phyloP scores from a whole-genome alignment of 2,888 invertebrate species.

The Callyntrura guangdongensis region DNA sequence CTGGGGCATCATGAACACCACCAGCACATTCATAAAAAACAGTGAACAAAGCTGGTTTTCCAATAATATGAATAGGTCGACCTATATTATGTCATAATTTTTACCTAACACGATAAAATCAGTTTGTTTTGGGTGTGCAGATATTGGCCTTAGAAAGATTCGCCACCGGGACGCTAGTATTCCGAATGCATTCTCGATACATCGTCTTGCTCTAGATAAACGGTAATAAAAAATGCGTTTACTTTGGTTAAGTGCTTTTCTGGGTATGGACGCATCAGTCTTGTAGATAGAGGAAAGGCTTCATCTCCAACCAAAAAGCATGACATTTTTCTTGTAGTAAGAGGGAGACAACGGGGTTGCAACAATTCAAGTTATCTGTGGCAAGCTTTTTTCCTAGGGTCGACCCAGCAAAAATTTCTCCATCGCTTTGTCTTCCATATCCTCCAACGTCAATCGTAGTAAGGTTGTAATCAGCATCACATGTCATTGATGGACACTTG shows the following conservation, averaged over 20 bases:
- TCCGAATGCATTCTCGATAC: constrained; percentile 81
- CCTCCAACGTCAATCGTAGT: constrained; percentile 61
- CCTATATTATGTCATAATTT: background rate
- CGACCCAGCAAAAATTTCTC: constrained; percentile 50
- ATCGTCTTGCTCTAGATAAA: constrained; percentile 74
- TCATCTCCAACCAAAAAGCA: constrained; percentile 76
- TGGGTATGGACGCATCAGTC: constrained; percentile 79
- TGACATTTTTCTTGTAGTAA: constrained; percentile 44
- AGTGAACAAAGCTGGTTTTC: too few species aligned
- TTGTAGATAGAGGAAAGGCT: constrained; percentile 74
- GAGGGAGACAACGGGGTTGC: too few species aligned
- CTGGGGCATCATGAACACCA: too few species aligned
- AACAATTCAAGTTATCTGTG: constrained; percentile 11
- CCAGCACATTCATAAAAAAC: too few species aligned
- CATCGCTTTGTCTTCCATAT: constrained; percentile 64
- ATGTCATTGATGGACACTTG: background rate
- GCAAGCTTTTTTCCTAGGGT: constrained; percentile 45
- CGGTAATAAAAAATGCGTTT: constrained; percentile 80
- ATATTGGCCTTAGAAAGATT: constrained; percentile 64
- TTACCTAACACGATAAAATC: constrained; percentile 51
- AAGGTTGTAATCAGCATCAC: constrained; percentile 68
- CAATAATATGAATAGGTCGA: background rate
- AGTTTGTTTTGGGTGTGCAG: constrained; percentile 55
- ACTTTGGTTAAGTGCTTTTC: constrained; percentile 40
- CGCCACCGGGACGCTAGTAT: constrained; percentile 74